Percentiles rank a stretch among this genome's conserved stretches.
Conservation (phyloP, 1,140 invertebrate species). For the Hydropsyche tenuis region DNA sequence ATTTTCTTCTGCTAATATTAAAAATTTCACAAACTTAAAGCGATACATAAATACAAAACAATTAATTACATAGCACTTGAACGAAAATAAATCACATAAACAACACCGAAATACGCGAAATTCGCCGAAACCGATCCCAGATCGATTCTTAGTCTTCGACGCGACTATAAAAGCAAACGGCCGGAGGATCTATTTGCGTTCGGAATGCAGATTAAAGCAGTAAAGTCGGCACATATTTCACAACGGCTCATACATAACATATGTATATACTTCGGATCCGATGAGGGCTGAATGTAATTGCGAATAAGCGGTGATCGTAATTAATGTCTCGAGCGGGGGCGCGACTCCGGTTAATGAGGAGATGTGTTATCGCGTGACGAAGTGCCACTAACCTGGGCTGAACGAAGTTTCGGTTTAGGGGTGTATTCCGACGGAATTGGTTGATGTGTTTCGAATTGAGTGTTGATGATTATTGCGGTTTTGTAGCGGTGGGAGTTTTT, state of each 20-base stretch:
- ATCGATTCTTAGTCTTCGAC: background rate
- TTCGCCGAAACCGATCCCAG: background rate
- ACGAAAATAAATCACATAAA: too few species aligned
- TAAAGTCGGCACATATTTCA: slow-evolving; percentile 36
- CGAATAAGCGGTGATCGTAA: slow-evolving; percentile 25
- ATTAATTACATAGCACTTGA: too few species aligned
- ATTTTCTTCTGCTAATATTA: too few species aligned
- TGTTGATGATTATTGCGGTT: too few species aligned
- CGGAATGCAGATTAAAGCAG: slow-evolving; percentile 34
- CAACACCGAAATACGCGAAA: background rate
- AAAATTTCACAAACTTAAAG: too few species aligned
- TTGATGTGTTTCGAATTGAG: too few species aligned
- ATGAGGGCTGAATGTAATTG: slow-evolving; percentile 25
- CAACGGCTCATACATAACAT: too few species aligned
- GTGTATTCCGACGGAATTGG: too few species aligned
- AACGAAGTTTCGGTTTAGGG: background rate
- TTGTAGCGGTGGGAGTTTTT: too few species aligned
- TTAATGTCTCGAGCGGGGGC: slow-evolving; percentile 14
- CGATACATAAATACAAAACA: slow-evolving; percentile 10
- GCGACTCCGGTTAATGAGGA: background rate
- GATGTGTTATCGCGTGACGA: slow-evolving; percentile 13
- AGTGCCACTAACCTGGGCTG: background rate
- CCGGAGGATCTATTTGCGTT: slow-evolving; percentile 13
- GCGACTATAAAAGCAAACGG: background rate
- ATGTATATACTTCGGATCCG: too few species aligned